These are phyloP conservation scores for Pachypeltis micranthus DNA, from an alignment of 1,140 invertebrate genomes.

Conservation along the genomic window DNA sequence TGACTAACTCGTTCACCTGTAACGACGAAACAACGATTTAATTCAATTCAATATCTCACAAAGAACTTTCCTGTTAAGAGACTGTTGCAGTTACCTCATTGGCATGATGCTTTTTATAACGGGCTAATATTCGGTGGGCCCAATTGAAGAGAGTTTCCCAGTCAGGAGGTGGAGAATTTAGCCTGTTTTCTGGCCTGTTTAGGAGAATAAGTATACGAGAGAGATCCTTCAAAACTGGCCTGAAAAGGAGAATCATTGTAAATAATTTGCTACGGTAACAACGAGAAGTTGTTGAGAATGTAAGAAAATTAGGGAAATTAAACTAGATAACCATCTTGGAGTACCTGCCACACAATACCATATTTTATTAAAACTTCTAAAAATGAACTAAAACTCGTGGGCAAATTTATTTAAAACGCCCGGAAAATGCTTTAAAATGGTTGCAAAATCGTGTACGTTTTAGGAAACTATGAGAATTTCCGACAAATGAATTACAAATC, in stretches of 20 bases:
- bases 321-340: too few species aligned
- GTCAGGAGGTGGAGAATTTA: constrained; percentile 57
- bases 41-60: too few species aligned
- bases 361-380: not conserved
- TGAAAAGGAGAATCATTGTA: constrained; percentile 37
- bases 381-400: too few species aligned
- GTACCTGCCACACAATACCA: too few species aligned
- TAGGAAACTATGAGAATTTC: too few species aligned
- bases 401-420: too few species aligned
- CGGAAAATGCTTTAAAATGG: too few species aligned
- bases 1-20: constrained; percentile 20
- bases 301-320: too few species aligned
- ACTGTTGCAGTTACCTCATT: constrained; percentile 42
- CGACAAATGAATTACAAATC: too few species aligned
- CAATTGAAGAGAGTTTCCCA: constrained; percentile 60
- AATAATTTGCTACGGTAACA: not conserved
- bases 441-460: too few species aligned
- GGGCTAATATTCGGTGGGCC: constrained; percentile 56
- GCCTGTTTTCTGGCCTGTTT: constrained; percentile 51
- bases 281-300: not conserved
- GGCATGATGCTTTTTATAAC: constrained; percentile 50
- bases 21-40: not conserved
- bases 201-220: constrained; percentile 58
- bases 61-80: too few species aligned
- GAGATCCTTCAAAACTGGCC: constrained; percentile 58